These are phyloP conservation scores for Magallana ariakensis DNA, from an alignment of 1,140 invertebrate species.

Conservation along the genomic window DNA sequence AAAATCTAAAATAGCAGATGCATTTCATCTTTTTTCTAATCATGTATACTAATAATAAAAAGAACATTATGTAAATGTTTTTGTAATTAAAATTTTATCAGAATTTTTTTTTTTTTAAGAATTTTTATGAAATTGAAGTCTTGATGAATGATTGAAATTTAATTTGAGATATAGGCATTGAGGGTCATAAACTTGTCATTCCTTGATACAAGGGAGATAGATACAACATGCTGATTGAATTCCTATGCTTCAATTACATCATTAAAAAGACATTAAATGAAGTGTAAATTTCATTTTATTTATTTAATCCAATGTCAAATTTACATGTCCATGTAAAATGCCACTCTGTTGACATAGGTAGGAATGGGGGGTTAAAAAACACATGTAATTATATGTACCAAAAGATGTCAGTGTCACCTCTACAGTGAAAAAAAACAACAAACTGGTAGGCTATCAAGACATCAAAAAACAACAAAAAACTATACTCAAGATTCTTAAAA, in stretches of 20 bases:
- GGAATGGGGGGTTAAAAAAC: not conserved
- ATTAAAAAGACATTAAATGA: constrained; percentile 18
- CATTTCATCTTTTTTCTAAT: not conserved
- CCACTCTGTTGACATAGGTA: constrained; percentile 6
- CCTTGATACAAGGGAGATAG: not conserved
- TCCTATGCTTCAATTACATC: not conserved
- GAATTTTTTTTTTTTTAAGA: not conserved
- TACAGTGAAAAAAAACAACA: constrained; percentile 6
- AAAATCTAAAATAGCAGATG: not conserved
- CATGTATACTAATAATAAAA: not conserved
- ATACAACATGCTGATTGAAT: constrained; percentile 25
- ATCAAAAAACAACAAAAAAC: constrained; percentile 36
- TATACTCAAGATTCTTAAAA: constrained; percentile 20
- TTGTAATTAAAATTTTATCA: not conserved
- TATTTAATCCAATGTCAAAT: constrained; percentile 21
- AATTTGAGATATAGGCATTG: not conserved
- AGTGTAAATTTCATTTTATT: constrained; percentile 33
- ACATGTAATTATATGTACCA: constrained; percentile 22
- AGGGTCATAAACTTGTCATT: constrained; percentile 19
- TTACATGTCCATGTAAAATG: constrained; percentile 34
- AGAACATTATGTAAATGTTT: too few species aligned
- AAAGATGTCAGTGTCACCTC: constrained; percentile 29
- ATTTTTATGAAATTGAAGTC: not conserved
- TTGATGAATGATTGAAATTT: not conserved
- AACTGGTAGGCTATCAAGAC: constrained; percentile 15